Evolutionary conservation across 2,797 vertebrate species (phyloP), one percentile per base, ranked within the genome.

Genomic region (Coregonus sp.): DNA sequence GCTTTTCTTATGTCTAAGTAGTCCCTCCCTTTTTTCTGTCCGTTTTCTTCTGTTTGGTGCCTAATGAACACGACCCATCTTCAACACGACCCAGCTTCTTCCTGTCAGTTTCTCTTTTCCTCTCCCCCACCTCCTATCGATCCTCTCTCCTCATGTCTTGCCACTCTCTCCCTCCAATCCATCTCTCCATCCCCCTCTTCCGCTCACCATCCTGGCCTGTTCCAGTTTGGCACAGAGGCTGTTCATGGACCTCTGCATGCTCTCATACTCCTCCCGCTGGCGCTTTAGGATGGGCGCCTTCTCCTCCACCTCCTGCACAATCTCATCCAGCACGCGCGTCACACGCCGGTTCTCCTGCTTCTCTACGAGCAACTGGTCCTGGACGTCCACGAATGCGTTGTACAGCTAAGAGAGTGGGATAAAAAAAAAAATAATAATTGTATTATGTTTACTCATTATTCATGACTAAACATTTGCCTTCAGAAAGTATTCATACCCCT

Each of bases 221-320:
- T 99, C 98, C 86, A 99, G 96, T 82, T 99, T 99, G 85, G 91
- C 92, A 77, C 96, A 98, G 72, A 99, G 92, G 77, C 94, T 97
- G 0, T 94, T 92, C 89, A 98, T 95, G 78, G 97, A 96, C 80
- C 93, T 96, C 88, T 98, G 96, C 72, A 97, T 96, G 75, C 95
- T 94, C 79, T 99, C 97, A 29, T 97, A 97, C 78, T 99, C 98
- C 78, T 99, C 97, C 25, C 96, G 93, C 78, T 99, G 97, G 12
- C 96, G 96, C 88, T 95, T 97, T 54, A 99, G 89, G 80, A 98
- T 94, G 0, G 97, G 97, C 0, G 97, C 97, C 90, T 99, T 99
- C 71, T 95, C 95, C 91, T 99, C 98, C 3, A 99, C 96, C 88
- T 99, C 97, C 84, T 95, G 94, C 35, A 97, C 94, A 65, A 98